Conservation (phyloP, 1,140 invertebrate species). For the Protaetia brevitarsis region DNA sequence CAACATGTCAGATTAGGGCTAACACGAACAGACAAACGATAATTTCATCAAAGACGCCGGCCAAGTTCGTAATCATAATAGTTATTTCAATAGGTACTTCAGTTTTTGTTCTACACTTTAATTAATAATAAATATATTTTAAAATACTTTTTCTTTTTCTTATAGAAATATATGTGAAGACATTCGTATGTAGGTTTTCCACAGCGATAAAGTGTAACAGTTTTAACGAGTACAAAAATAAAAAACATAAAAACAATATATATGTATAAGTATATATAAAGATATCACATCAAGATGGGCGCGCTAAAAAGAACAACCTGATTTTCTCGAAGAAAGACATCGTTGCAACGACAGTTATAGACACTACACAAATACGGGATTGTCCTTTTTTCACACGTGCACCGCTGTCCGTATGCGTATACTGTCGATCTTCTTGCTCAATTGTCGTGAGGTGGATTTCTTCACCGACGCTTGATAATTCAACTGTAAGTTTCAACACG, state of each 20-base stretch:
- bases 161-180: too few relatives aligned
- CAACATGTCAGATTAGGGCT: too few relatives aligned
- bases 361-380: not conserved
- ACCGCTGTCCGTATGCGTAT: slow-evolving; percentile 13
- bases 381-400: slow-evolving; percentile 7
- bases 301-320: not conserved
- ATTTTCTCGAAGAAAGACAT: not conserved
- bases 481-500: not conserved
- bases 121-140: too few relatives aligned
- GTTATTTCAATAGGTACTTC: too few relatives aligned
- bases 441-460: not conserved
- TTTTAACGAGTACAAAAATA: slow-evolving; percentile 12
- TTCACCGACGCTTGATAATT: slow-evolving; percentile 12
- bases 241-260: not conserved
- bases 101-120: too few relatives aligned
- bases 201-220: too few relatives aligned
- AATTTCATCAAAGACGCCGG: too few relatives aligned
- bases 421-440: slow-evolving; percentile 14
- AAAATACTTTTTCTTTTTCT: too few relatives aligned
- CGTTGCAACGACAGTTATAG: not conserved
- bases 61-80: too few relatives aligned
- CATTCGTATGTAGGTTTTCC: too few relatives aligned
- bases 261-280: not conserved
- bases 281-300: not conserved
- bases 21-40: too few relatives aligned